Evolutionary conservation across 2,797 vertebrate species (phyloP), one percentile per base, ranked within the genome.

Genomic region (Galagoides demidoff): DNA sequence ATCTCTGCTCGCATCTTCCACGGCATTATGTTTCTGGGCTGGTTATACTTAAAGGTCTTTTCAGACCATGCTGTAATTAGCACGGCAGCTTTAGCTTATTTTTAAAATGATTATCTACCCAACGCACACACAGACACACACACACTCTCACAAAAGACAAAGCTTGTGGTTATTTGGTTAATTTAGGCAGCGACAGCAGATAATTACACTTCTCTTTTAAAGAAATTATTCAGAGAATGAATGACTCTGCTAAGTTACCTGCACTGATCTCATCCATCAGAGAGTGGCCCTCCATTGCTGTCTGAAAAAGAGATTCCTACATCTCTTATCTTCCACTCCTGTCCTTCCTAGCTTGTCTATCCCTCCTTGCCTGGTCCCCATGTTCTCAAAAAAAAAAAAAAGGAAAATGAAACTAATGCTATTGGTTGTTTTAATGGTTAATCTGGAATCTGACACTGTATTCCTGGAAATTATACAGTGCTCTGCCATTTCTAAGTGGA

Each of bases 91-190:
- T 96, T 97, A 1, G 0, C 52, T 97, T 94, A 74, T 95, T 94
- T 86, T 92, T 95, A 70, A 92, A 95, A 92, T 77, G 52, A 89
- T 95, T 89, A 84, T 96, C 83, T 89, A 49, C 66, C 61, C 43
- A 19, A 94, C 25, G 29, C 59, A 95, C 37, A 20, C 45, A 70
- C 14, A 16, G 6, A 16, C 13, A 27, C 59, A 9, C 57, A 23
- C 55, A 39, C 68, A 95, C 37, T 29, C 59, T 95, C 37, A 25
- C 39, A 76, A 83, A 34, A 87, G 76, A 78, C 23, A 96, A 95
- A 95, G 39, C 68, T 95, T 94, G 88, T 87, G 77, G n/a, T 85
- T 95, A 95, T 94, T 90, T 95, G 57, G 82, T 90, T 95, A 96
- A 95, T 96, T 92, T 92, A 87, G 37, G 85, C 78, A 88, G 78